Base-by-base conservation (phyloP, 2,888 invertebrate genomes). In the Coecobrya sp. region DNA sequence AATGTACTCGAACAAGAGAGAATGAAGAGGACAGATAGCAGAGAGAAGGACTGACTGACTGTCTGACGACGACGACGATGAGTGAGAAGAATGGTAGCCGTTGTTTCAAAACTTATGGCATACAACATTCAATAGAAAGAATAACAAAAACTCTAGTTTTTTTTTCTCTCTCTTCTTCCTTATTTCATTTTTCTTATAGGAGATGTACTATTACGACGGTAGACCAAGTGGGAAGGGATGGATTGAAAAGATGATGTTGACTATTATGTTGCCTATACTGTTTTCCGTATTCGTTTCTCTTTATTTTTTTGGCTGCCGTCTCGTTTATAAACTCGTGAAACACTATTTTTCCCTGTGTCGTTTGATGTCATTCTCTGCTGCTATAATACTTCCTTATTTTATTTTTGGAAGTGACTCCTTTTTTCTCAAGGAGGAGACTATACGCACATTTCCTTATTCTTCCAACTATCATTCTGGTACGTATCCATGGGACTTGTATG, bases 81-180 rank as follows among this genome's bases (percentile, higher is more conserved):
- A 73, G 30, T 73, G 25, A 73, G 52, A 86, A 55, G 68, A 86
- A 73, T 70, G 45, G 79, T 79, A 79, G 79, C 27, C 79, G 25
- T 52, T 49, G 19, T 59, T 81, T 55, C 55, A 81, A 59, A 59
- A 81, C 7, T 30, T 5, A 7, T 30, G 49, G 79, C 49, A 79
- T 25, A 52, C 13, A 2, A 27, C 22, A n/a, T 79, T 30, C 52
- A 52, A 79, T 49, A 13, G 25, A 27, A 68, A 68, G 11, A 27
- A 68, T 10, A 13, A 79, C 49, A 1, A 25, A 70, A 70, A 42
- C 2, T 36, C 3, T 36, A 36, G 2, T 36, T 25, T 49, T 79
- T 79, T 79, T 79, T 52, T 49, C 52, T 79, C 79, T 52, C 2
- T 25, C 25, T 36, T 82, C 59, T 82, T 82, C 59, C 36, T 19